phyloP scores from a whole-genome alignment of 2,113 vertebrate genomes.

The Hyperopisus bebe region DNA sequence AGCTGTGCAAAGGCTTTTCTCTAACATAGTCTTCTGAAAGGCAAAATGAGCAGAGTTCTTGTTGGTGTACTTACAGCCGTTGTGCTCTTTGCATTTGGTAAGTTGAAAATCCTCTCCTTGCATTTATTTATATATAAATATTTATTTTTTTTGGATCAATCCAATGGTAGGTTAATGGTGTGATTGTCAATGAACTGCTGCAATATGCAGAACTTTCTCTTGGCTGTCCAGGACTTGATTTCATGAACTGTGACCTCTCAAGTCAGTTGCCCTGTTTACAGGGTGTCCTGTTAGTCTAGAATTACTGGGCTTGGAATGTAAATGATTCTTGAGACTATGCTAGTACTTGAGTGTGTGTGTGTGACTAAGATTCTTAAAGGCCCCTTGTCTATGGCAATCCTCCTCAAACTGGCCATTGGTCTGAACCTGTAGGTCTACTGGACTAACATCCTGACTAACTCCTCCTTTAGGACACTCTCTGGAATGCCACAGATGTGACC shows the following conservation, averaged over 20 bases:
- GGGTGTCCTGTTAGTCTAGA: background rate
- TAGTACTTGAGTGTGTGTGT: too few relatives aligned
- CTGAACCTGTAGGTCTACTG: background rate
- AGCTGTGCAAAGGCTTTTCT: background rate
- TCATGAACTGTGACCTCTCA: background rate
- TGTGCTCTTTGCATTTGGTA: slow-evolving; percentile 47
- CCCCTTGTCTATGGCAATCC: background rate
- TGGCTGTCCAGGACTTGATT: background rate
- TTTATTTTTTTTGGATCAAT: background rate
- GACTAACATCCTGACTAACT: background rate
- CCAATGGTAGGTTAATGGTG: background rate
- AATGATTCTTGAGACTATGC: too few relatives aligned
- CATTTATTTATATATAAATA: background rate
- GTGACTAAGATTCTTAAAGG: background rate
- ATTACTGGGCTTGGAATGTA: background rate
- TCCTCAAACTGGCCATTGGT: background rate
- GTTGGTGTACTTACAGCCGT: slow-evolving; percentile 40
- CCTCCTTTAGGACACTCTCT: slow-evolving; percentile 50
- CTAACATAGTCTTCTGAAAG: background rate
- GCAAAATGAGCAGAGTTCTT: slow-evolving; percentile 45
- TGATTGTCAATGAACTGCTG: background rate
- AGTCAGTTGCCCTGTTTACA: too few relatives aligned
- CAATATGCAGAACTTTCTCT: background rate
- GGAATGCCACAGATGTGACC: slow-evolving; percentile 55
- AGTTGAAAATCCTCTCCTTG: background rate